Conservation (phyloP, 2,797 vertebrate species). For the Alca torda region DNA sequence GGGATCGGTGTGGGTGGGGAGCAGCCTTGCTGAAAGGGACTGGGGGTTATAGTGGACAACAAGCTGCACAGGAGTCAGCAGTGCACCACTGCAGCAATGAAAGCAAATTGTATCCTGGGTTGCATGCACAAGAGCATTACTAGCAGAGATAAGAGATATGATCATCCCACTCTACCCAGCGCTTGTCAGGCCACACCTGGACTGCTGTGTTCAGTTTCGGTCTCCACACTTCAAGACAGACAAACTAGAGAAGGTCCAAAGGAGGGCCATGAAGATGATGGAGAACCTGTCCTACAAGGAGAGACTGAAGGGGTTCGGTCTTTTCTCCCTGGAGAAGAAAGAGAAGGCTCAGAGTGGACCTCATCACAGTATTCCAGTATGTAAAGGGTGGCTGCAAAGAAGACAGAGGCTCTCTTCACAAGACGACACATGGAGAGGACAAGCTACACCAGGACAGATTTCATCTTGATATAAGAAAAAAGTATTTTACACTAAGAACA, state of each 20-base stretch:
- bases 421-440: background rate
- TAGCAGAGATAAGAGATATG: background rate
- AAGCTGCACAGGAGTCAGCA: background rate
- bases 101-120: background rate
- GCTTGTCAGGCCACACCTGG: background rate
- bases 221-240: background rate
- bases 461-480: background rate
- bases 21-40: background rate
- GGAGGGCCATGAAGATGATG: background rate
- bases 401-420: background rate
- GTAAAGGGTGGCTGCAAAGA: background rate
- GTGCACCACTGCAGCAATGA: fast-evolving
- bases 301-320: background rate
- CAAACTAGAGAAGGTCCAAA: background rate
- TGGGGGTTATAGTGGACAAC: background rate
- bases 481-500: background rate
- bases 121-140: background rate
- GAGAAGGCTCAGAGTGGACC: background rate
- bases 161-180: background rate
- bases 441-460: background rate
- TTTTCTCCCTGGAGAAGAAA: background rate
- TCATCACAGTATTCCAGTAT: background rate
- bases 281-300: background rate
- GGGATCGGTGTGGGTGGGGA: background rate
- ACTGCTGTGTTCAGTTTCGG: background rate